Percentiles rank a stretch among this genome's conserved stretches.
These are phyloP conservation scores for Catagonus wagneri DNA, from an alignment of 2,113 vertebrate genomes.

Conservation along the genomic window DNA sequence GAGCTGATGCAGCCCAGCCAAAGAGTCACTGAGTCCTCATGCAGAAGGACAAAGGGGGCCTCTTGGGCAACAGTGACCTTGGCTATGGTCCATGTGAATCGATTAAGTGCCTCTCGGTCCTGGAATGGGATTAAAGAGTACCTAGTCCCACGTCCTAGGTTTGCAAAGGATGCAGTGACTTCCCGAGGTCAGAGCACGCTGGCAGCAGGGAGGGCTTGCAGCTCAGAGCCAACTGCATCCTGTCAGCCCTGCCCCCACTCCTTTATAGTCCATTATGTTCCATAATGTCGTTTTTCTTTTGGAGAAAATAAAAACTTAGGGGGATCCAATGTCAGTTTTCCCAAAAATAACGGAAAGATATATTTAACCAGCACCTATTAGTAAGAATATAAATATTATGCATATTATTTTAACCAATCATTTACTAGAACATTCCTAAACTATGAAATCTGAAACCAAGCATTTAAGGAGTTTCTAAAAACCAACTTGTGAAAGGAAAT, in stretches of 20 bases:
- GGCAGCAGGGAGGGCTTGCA: constrained; percentile 16
- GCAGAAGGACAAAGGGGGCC: not conserved
- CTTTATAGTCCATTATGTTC: not conserved
- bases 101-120: not conserved
- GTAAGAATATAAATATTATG: constrained; percentile 35
- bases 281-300: constrained; percentile 40
- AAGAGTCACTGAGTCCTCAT: not conserved
- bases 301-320: constrained; percentile 7
- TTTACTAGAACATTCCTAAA: constrained; percentile 43
- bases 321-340: constrained; percentile 7
- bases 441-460: not conserved
- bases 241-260: not conserved
- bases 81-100: not conserved
- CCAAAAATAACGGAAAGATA: constrained; percentile 49
- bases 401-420: constrained; percentile 42
- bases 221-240: not conserved
- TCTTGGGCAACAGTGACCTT: not conserved
- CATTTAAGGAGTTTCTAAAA: not conserved
- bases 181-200: constrained; percentile 49
- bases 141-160: not conserved
- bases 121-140: constrained; percentile 57
- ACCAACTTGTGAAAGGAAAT: not conserved
- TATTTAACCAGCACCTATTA: constrained; percentile 15
- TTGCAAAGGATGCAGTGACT: constrained; percentile 52
- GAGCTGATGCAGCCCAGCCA: not conserved